phyloP scores from a whole-genome alignment of 2,888 invertebrate species.

The Caenorhabditis panamensis region DNA sequence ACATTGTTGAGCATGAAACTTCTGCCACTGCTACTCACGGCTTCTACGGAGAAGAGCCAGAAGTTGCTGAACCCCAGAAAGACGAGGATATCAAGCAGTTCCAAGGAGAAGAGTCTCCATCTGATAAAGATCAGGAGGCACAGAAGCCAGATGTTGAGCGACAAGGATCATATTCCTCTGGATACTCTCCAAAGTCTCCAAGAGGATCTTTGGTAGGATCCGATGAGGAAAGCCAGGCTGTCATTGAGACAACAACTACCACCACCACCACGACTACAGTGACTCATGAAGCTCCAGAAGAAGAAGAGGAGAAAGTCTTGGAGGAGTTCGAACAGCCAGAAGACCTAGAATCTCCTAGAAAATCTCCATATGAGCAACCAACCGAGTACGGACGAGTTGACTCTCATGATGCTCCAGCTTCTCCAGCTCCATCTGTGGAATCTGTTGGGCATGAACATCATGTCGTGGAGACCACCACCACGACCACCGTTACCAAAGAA shows the following conservation, averaged over 20 bases:
- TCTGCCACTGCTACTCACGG: no score
- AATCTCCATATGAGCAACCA: constrained; percentile 32
- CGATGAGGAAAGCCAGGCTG: constrained; percentile 6
- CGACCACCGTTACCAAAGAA: neutral
- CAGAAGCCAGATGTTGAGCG: constrained; percentile 25
- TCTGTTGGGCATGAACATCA: constrained; percentile 3
- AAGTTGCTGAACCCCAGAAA: neutral
- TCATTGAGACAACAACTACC: constrained; percentile 25
- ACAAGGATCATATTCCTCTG: constrained; percentile 38
- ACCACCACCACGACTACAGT: constrained; percentile 29
- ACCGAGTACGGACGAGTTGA: constrained; percentile 45
- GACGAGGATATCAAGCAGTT: constrained; percentile 26
- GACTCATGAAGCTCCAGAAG: constrained; percentile 9
- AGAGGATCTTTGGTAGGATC: constrained; percentile 21
- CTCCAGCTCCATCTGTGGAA: constrained; percentile 33
- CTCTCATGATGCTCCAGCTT: constrained; percentile 42
- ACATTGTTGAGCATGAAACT: no score
- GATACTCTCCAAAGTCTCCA: constrained; percentile 46
- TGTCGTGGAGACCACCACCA: constrained; percentile 1
- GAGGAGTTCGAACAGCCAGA: constrained; percentile 8
- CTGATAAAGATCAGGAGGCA: constrained; percentile 1
- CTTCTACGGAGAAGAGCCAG: no score
- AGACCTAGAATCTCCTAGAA: constrained; percentile 20
- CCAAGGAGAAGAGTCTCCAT: constrained; percentile 36
- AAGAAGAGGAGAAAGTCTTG: constrained; percentile 21